Base-by-base conservation (phyloP, 1,140 invertebrate genomes). In the Portunus trituberculatus region DNA sequence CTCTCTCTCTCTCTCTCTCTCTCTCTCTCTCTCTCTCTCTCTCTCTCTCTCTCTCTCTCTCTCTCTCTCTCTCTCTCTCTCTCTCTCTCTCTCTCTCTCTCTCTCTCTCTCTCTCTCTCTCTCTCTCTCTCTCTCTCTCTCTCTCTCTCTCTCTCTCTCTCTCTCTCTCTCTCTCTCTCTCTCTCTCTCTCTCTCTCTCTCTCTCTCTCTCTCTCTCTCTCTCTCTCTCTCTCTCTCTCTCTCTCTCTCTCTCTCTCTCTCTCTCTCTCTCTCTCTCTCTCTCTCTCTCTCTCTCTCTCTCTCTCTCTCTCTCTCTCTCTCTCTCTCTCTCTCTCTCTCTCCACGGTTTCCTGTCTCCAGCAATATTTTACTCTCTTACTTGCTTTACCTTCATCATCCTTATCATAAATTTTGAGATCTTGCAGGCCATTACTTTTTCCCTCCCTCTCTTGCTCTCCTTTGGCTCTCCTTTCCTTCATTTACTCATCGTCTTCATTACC, bases 381-480 rank as follows among this genome's bases (percentile, higher is more conserved):
- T 28, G 20, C 67, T 28, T 76, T n/a, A 29, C 31, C 46, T 59
- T 59, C 10, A 59, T 46, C 89, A 29, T 91, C 32, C n/a, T 59
- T n/a, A 91, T 91, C 89, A 91, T 91, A 91, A 91, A 91, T 91
- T 59, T 29, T 28, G 46, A 29, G 59, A 59, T 91, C n/a, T 59
- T 45, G 12, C 84, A 31, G 39, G 48, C n/a, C 89, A 91, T 91
- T 91, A 91, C 89, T 59, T 91, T 91, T 91, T 59, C 28, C 39
- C 84, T 48, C 45, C 1, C 14, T 52, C n/a, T 59, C 28, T 87
- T 2, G 25, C 45, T 0, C 14, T 52, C n/a, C n/a, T 20, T n/a
- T 76, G 10, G n/a, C 67, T 12, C 67, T 76, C 20, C 12, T 20
- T 76, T 76, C 25, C 67, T 76, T 76, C 67, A 76, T 76, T 76